Percentiles rank a stretch among this genome's conserved stretches.
These are phyloP conservation scores for Silurus lanzhouensis DNA, from an alignment of 2,797 vertebrate genomes.

Conservation along the genomic window DNA sequence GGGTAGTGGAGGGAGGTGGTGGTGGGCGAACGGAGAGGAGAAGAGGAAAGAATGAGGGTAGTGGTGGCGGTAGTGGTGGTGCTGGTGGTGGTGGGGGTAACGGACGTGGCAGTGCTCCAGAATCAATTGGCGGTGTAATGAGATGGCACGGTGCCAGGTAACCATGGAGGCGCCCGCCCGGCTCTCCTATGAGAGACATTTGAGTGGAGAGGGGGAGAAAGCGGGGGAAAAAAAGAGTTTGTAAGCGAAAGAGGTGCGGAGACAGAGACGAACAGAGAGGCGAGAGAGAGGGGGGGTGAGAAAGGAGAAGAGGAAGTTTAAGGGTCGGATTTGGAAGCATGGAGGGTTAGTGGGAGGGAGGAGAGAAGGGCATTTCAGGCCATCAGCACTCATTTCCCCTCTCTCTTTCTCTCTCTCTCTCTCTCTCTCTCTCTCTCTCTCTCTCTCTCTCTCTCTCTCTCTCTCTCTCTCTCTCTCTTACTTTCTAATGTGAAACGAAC, in stretches of 20 bases:
- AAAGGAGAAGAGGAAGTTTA: conserved; percentile 15
- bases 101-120: conserved; percentile 80
- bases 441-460: conserved; percentile 25
- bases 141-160: conserved; percentile 84
- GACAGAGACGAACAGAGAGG: conserved; percentile 53
- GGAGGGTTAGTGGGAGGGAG: conserved; percentile 54
- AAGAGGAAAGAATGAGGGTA: conserved; percentile 56
- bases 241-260: conserved; percentile 49
- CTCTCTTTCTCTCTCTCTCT: conserved; percentile 9
- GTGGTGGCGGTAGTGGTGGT: conserved; percentile 44
- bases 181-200: conserved; percentile 71
- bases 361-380: conserved; percentile 61
- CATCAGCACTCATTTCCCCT: conserved; percentile 39
- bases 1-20: conserved; percentile 64
- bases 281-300: conserved; percentile 19
- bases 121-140: conserved; percentile 89
- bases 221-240: conserved; percentile 38
- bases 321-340: conserved; percentile 49
- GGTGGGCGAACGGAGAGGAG: conserved; percentile 54
- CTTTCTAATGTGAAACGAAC: conserved; percentile 62
- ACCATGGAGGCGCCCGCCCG: conserved; percentile 80
- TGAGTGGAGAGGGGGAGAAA: conserved; percentile 67
- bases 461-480: conserved; percentile 29
- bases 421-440: not conserved
- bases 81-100: conserved; percentile 53